Evolutionary conservation across 2,888 invertebrate species (phyloP), one percentile per base, ranked within the genome.

Genomic region (Acanthosoma haemorrhoidale): DNA sequence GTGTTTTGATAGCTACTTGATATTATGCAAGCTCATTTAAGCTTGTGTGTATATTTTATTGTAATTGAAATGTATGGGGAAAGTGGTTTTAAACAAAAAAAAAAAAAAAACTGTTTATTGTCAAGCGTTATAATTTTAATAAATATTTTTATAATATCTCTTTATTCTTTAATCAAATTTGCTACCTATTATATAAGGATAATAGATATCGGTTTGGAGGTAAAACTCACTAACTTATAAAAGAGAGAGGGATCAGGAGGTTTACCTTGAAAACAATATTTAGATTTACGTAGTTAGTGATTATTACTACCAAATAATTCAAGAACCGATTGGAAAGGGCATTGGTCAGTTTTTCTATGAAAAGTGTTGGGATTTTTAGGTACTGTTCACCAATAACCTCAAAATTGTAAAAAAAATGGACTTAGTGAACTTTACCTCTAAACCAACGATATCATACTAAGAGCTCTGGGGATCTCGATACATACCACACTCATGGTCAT

Each of bases 71-170:
- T 51, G n/a, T n/a, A 25, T 1, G 51, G 32, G 32, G 32, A 9
- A 32, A 32, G 32, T 5, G 51, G 25, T 51, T 25, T 21, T 51
- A n/a, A n/a, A n/a, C n/a, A n/a, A n/a, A n/a, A n/a, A n/a, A 25
- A 18, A 57, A 18, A 41, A 39, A 41, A 64, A 41, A 39, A 18
- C 39, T 36, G 38, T 64, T 64, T 64, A 41, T 64, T 64, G 21
- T 41, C 25, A 21, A 36, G 64, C 15, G 25, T 64, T 41, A 64
- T 64, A 41, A 41, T 64, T 64, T 64, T 64, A 64, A 41, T 64
- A 64, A 64, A 64, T 64, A 64, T 64, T 64, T 64, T 64, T 64
- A 41, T 64, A 51, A 25, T 25, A 21, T 51, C 13, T 25, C 29
- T 51, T 51, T 51, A 51, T 51, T 51, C 51, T 25, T 51, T 51